Conservation (phyloP, 2,113 vertebrate genomes). For the Rhizomys pruinosus region DNA sequence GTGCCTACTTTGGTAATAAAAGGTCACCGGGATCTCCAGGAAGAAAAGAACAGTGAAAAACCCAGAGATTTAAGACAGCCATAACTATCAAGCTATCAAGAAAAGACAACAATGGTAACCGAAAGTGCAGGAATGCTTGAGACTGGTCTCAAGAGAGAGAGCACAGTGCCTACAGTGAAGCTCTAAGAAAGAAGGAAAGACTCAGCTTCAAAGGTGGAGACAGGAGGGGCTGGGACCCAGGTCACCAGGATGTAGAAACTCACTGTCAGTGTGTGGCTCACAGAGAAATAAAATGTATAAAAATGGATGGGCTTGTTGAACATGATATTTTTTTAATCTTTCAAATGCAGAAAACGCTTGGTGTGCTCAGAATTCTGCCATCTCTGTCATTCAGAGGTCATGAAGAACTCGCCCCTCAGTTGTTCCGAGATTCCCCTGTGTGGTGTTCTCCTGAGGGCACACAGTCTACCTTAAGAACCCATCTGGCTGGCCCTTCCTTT, state of each 20-base stretch:
- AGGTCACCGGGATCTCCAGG: neutral
- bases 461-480: neutral
- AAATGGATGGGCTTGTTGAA: neutral
- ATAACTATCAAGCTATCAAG: neutral
- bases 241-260: neutral
- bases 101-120: neutral
- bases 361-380: neutral
- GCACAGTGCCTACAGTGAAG: neutral
- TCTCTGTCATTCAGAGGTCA: neutral
- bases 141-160: too few species aligned
- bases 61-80: neutral
- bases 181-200: too few species aligned
- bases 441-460: too few species aligned
- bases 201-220: too few species aligned
- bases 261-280: neutral
- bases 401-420: neutral
- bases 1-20: neutral
- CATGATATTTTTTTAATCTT: neutral
- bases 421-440: neutral
- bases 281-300: neutral
- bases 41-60: neutral
- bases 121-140: neutral
- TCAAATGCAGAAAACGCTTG: neutral
- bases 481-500: too few species aligned
- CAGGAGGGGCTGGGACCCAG: neutral